phyloP scores from a whole-genome alignment of 2,797 vertebrate species.

The Cossypha niveicapilla region DNA sequence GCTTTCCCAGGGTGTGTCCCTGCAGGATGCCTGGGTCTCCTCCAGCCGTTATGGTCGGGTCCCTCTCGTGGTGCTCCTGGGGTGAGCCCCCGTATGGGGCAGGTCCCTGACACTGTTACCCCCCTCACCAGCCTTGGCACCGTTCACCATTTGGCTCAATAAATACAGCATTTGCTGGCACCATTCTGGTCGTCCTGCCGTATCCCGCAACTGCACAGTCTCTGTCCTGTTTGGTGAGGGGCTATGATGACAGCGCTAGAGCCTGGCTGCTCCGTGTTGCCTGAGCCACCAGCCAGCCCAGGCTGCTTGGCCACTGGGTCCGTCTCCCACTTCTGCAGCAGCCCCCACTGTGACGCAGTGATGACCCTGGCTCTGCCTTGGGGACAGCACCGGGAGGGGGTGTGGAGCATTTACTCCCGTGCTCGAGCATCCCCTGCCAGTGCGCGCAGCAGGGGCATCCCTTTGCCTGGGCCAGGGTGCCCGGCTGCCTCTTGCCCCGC shows the following conservation, averaged over 20 bases:
- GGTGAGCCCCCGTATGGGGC: fast-evolving
- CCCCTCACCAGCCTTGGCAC: neutral
- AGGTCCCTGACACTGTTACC: neutral
- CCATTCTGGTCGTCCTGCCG: fast-evolving
- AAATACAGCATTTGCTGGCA: neutral
- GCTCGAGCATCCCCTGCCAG: neutral
- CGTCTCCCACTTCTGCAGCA: fast-evolving
- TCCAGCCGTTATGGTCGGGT: neutral
- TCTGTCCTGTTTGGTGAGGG: neutral
- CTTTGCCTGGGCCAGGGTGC: neutral
- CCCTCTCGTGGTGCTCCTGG: fast-evolving
- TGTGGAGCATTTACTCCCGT: neutral
- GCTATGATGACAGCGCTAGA: fast-evolving
- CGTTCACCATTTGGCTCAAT: neutral
- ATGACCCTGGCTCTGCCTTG: fast-evolving
- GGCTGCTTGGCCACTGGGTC: fast-evolving
- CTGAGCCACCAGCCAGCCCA: neutral
- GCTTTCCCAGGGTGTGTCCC: neutral
- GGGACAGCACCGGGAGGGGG: neutral
- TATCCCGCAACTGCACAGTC: fast-evolving
- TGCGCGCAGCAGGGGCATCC: neutral
- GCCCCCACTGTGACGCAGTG: fast-evolving
- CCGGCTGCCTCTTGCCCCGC: neutral
- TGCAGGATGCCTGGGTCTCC: neutral
- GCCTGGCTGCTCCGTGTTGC: fast-evolving